These are phyloP conservation scores for Tragelaphus imberbis DNA, from an alignment of 2,113 vertebrate genomes.

Conservation along the genomic window DNA sequence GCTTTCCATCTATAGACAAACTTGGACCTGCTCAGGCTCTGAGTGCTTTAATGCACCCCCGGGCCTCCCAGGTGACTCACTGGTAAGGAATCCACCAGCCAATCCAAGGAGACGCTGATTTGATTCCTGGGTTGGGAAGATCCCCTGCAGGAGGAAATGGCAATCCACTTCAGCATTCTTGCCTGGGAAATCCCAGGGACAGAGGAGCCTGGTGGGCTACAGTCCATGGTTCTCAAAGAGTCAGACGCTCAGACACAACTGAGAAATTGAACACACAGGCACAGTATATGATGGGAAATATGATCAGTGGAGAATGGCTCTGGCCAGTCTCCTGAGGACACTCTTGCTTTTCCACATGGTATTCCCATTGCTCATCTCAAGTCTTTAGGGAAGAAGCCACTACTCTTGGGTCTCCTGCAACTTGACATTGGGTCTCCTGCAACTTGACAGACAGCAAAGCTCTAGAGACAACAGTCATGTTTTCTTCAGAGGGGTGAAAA, in stretches of 20 bases:
- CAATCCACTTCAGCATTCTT: not conserved
- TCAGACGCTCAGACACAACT: not conserved
- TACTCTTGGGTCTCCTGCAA: not conserved
- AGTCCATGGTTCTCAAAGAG: not conserved
- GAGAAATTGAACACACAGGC: not conserved
- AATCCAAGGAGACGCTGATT: not conserved
- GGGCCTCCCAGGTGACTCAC: not conserved
- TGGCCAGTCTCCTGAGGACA: not conserved
- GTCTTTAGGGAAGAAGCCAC: not conserved
- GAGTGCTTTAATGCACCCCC: not conserved
- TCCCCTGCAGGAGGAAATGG: not conserved
- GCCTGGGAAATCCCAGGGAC: not conserved
- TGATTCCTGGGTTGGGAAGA: rapidly evolving
- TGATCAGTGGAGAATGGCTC: not conserved
- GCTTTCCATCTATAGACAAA: not conserved
- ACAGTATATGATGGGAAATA: not conserved
- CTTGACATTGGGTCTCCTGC: not conserved
- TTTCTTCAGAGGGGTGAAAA: not conserved
- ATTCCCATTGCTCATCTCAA: not conserved
- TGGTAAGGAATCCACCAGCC: not conserved
- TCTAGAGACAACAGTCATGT: rapidly evolving
- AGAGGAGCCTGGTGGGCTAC: not conserved
- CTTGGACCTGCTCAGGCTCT: not conserved
- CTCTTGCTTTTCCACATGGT: not conserved
- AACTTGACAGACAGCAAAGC: not conserved